Evolutionary conservation across 1,140 invertebrate genomes (phyloP).

Genomic region (Nymphalis io): DNA sequence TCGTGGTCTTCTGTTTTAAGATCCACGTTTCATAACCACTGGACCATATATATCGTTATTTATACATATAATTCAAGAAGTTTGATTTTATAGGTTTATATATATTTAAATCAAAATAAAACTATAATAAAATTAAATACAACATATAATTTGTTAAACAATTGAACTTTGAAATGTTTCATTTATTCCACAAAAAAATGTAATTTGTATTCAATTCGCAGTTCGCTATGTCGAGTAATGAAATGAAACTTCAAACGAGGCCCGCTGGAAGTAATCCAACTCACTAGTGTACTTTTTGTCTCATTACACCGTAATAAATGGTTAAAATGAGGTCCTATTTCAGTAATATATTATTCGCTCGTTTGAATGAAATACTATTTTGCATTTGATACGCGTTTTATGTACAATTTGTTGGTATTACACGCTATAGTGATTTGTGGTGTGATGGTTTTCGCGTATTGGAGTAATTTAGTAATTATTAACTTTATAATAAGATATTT

Average conservation of each 20-base stretch:
- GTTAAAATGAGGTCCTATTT: slow-evolving; percentile 43
- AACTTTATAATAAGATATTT: too few species aligned
- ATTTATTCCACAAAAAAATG: background rate
- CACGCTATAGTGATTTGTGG: background rate
- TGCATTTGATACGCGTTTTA: slow-evolving; percentile 4
- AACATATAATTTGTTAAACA: background rate
- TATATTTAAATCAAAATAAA: too few species aligned
- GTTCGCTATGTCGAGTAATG: slow-evolving; percentile 24
- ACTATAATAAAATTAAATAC: too few species aligned
- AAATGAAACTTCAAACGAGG: slow-evolving; percentile 45
- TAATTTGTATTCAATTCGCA: slow-evolving; percentile 16
- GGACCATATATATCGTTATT: too few species aligned
- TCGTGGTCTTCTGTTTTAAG: too few species aligned
- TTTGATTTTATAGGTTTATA: too few species aligned
- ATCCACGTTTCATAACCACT: too few species aligned
- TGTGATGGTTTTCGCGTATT: background rate
- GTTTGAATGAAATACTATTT: slow-evolving; percentile 18
- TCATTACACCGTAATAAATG: slow-evolving; percentile 47
- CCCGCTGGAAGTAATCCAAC: slow-evolving; percentile 47
- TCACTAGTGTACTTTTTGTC: slow-evolving; percentile 46
- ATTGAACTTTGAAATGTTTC: background rate
- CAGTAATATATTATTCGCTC: slow-evolving; percentile 23
- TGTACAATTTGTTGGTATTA: background rate
- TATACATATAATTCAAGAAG: too few species aligned
- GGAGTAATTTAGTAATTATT: background rate